Evolutionary conservation across 2,888 invertebrate genomes (phyloP).

Genomic region (Eupeodes latifasciatus): DNA sequence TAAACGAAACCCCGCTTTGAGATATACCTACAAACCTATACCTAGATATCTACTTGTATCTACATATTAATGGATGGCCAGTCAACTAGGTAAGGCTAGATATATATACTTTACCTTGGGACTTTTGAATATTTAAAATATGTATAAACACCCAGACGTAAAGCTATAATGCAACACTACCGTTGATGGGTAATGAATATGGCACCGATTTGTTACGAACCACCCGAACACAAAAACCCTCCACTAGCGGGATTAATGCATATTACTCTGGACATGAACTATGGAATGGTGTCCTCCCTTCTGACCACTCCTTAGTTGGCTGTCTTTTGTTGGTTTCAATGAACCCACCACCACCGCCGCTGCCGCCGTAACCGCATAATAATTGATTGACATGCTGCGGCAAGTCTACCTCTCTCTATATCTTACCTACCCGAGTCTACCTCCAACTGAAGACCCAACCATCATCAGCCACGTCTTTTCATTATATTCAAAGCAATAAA

Average conservation of each 20-base stretch:
- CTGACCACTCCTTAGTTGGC: constrained; percentile 16
- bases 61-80: no score
- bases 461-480: constrained; percentile 19
- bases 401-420: constrained; percentile 24
- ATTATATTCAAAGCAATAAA: constrained; percentile 57
- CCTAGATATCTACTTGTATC: no score
- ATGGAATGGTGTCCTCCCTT: constrained; percentile 23
- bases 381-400: constrained; percentile 68
- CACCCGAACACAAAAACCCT: background rate
- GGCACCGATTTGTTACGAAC: constrained; percentile 46
- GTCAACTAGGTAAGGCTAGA: no score
- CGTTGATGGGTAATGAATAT: constrained; percentile 59
- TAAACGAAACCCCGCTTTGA: background rate
- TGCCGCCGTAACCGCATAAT: background rate
- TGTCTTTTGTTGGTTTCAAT: constrained; percentile 43
- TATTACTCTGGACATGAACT: background rate
- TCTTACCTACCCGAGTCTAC: no score
- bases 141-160: no score
- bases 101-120: background rate
- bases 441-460: background rate
- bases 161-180: constrained; percentile 27
- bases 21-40: no score
- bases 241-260: constrained; percentile 18
- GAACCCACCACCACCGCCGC: constrained; percentile 34
- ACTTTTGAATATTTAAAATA: constrained; percentile 60